A percentile compares a stretch with the other conserved stretches of the same genome.
phyloP scores from a whole-genome alignment of 2,888 invertebrate species.

The Diploptera punctata region DNA sequence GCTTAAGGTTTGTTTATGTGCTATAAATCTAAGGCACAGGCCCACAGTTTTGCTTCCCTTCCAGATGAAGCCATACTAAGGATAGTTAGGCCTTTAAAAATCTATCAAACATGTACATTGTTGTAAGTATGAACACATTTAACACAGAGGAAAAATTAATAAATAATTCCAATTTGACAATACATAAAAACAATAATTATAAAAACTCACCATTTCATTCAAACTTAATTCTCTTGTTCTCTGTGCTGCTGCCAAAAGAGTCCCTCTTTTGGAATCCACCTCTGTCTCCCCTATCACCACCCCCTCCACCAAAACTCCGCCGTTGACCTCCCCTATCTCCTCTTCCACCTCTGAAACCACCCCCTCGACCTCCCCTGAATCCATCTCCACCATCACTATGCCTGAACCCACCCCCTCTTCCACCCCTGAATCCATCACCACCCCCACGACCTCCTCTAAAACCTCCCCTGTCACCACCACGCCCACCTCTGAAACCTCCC shows the following conservation, averaged over 20 bases:
- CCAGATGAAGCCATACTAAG: too few relatives aligned
- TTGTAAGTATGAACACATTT: too few relatives aligned
- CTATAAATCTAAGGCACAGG: too few relatives aligned
- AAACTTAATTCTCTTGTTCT: slow-evolving; percentile 79
- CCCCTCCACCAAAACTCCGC: slow-evolving; percentile 49
- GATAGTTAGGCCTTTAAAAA: too few relatives aligned
- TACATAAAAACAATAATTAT: too few relatives aligned
- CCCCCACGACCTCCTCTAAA: slow-evolving; percentile 44
- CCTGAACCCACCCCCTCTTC: slow-evolving; percentile 44
- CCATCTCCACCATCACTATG: slow-evolving; percentile 49
- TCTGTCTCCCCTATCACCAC: slow-evolving; percentile 46
- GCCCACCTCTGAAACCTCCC: slow-evolving; percentile 7
- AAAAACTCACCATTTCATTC: slow-evolving; percentile 52
- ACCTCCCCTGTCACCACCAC: slow-evolving; percentile 46
- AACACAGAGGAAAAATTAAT: too few relatives aligned
- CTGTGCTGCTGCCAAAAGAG: slow-evolving; percentile 35
- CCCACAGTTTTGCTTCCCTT: too few relatives aligned
- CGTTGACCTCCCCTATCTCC: slow-evolving; percentile 19
- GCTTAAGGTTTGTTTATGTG: too few relatives aligned
- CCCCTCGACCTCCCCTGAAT: slow-evolving; percentile 35
- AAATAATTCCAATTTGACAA: too few relatives aligned
- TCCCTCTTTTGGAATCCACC: slow-evolving; percentile 48
- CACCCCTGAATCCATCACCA: slow-evolving; percentile 40
- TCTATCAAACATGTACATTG: too few relatives aligned
- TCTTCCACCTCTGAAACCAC: slow-evolving; percentile 42